These are phyloP conservation scores for Leptinotarsa peninsularis DNA, from an alignment of 2,888 invertebrate genomes.

Conservation along the genomic window DNA sequence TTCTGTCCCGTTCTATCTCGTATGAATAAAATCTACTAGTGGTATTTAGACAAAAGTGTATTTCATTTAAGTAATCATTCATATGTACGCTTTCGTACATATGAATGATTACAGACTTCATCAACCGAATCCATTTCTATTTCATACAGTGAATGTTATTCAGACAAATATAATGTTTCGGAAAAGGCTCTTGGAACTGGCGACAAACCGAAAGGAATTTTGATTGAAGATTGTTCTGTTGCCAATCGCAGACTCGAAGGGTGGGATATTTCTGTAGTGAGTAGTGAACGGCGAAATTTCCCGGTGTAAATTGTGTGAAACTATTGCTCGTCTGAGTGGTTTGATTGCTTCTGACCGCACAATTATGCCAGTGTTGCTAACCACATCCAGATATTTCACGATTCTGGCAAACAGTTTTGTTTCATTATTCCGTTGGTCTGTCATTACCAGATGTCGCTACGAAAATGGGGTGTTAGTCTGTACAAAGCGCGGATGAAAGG, in stretches of 20 bases:
- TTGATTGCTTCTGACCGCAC: conserved; percentile 64
- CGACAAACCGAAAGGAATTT: not conserved
- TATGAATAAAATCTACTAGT: no score
- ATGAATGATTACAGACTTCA: no score
- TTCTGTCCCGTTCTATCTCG: no score
- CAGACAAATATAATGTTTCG: not conserved
- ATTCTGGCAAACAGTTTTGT: conserved; percentile 58
- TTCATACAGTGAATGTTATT: not conserved
- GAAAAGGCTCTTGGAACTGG: not conserved
- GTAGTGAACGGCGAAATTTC: conserved; percentile 46
- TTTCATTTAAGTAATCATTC: no score
- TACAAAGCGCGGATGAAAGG: conserved; percentile 36
- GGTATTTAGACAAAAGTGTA: no score
- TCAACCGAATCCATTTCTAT: no score
- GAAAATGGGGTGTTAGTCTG: conserved; percentile 38
- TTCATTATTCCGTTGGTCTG: conserved; percentile 60
- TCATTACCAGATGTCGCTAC: conserved; percentile 61
- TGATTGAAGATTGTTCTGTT: conserved; percentile 23
- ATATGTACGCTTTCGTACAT: no score
- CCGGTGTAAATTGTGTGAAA: conserved; percentile 58
- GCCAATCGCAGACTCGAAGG: conserved; percentile 18
- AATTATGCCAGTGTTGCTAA: conserved; percentile 61
- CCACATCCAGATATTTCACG: conserved; percentile 57
- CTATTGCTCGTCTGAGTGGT: conserved; percentile 56
- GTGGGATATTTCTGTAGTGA: conserved; percentile 8